Percentiles rank a stretch among this genome's conserved stretches.
Evolutionary conservation across 1,140 invertebrate species (phyloP).

Genomic region (Cydia strobilella): DNA sequence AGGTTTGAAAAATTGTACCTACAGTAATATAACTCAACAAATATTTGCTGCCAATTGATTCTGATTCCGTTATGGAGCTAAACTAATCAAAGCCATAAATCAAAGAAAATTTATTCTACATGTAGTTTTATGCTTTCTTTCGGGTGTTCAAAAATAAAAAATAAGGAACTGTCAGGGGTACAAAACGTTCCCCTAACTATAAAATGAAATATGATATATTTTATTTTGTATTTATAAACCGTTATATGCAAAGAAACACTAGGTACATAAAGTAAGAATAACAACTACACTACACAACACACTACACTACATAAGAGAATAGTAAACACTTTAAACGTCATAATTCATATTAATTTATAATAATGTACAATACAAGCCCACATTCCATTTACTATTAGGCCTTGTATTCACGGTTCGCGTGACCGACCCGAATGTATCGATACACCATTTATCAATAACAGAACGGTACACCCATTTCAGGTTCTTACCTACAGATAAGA

Average conservation of each 20-base stretch:
- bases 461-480: conserved; percentile 28
- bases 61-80: not conserved
- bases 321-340: not conserved
- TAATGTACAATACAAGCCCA: not conserved
- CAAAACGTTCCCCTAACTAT: too few relatives aligned
- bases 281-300: too few relatives aligned
- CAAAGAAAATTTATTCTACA: not conserved
- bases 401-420: conserved; percentile 14
- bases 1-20: not conserved
- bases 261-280: too few relatives aligned
- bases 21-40: not conserved
- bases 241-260: not conserved
- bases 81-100: too few relatives aligned
- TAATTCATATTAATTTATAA: not conserved
- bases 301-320: too few relatives aligned
- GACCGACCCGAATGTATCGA: conserved; percentile 18
- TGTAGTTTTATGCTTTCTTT: not conserved
- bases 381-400: not conserved
- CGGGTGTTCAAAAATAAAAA: too few relatives aligned
- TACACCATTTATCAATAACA: conserved; percentile 30
- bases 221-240: too few relatives aligned
- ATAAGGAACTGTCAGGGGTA: too few relatives aligned
- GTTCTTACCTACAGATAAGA: conserved; percentile 22
- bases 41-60: not conserved
- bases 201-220: too few relatives aligned